Percentiles rank a stretch among this genome's conserved stretches.
Evolutionary conservation across 2,113 vertebrate species (phyloP).

Genomic region (Dromaius novaehollandiae): DNA sequence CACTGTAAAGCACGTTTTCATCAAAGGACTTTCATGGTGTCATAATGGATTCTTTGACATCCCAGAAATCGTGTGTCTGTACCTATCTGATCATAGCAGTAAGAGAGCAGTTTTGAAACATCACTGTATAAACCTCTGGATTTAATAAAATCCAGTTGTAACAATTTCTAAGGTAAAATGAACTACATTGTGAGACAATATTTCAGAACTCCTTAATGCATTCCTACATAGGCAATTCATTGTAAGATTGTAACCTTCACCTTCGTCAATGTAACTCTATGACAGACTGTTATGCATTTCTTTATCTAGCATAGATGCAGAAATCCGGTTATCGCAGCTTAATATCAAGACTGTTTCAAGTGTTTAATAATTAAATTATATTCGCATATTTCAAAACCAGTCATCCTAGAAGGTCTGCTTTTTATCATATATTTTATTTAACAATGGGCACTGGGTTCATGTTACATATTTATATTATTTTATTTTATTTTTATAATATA

Average conservation of each 20-base stretch:
- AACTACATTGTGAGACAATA: slow-evolving; percentile 64
- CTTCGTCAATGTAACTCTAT: slow-evolving; percentile 73
- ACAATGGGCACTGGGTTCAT: slow-evolving; percentile 80
- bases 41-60: slow-evolving; percentile 64
- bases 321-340: slow-evolving; percentile 72
- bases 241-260: slow-evolving; percentile 77
- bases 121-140: slow-evolving; percentile 65
- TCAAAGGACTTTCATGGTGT: slow-evolving; percentile 56
- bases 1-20: slow-evolving; percentile 52
- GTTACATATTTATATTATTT: slow-evolving; percentile 83
- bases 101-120: slow-evolving; percentile 67
- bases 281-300: slow-evolving; percentile 74
- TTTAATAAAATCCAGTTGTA: slow-evolving; percentile 70
- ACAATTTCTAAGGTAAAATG: slow-evolving; percentile 68
- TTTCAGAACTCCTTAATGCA: slow-evolving; percentile 74
- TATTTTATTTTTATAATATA: slow-evolving; percentile 87
- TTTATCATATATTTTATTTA: slow-evolving; percentile 82
- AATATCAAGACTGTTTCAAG: slow-evolving; percentile 75
- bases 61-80: slow-evolving; percentile 68
- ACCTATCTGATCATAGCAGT: slow-evolving; percentile 55
- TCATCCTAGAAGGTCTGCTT: slow-evolving; percentile 79
- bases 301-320: slow-evolving; percentile 77
- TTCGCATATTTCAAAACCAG: slow-evolving; percentile 74
- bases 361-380: slow-evolving; percentile 82
- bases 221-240: slow-evolving; percentile 72